These are phyloP conservation scores for Myotis pilosus DNA, from an alignment of 2,797 vertebrate species.

Conservation along the genomic window DNA sequence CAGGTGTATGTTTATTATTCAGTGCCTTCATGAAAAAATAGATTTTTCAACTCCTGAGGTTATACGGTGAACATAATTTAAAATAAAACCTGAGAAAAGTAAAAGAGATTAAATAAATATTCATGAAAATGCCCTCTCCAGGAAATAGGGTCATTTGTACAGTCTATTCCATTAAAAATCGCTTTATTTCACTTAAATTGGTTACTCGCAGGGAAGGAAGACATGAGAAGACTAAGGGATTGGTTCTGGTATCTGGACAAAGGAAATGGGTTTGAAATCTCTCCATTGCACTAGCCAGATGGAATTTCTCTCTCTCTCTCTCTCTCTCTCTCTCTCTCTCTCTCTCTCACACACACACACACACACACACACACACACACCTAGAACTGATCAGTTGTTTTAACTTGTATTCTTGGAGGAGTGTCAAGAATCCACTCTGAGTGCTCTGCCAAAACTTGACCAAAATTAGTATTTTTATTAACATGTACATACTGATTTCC, in stretches of 20 bases:
- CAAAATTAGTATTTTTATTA: slow-evolving; percentile 8
- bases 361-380: background rate
- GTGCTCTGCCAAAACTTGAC: background rate
- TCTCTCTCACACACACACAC: background rate
- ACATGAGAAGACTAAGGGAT: slow-evolving; percentile 67
- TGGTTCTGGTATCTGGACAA: slow-evolving; percentile 60
- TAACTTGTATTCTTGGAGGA: background rate
- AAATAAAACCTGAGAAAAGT: slow-evolving; percentile 77
- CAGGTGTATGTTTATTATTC: slow-evolving; percentile 76
- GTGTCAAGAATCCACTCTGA: background rate
- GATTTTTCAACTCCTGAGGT: slow-evolving; percentile 70
- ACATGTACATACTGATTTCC: background rate
- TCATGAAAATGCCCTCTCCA: slow-evolving; percentile 85
- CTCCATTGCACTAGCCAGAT: slow-evolving; percentile 25
- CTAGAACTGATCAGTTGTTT: slow-evolving; percentile 43
- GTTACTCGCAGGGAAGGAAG: slow-evolving; percentile 70
- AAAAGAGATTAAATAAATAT: slow-evolving; percentile 85
- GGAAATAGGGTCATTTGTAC: slow-evolving; percentile 85
- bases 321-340: too few relatives aligned
- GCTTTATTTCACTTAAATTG: slow-evolving; percentile 82
- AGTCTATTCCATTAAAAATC: slow-evolving; percentile 86
- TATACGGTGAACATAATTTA: slow-evolving; percentile 77
- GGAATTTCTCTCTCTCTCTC: background rate
- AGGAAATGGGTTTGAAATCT: slow-evolving; percentile 61
- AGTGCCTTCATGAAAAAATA: slow-evolving; percentile 72